These are phyloP conservation scores for Kryptolebias marmoratus DNA, from an alignment of 2,113 vertebrate genomes.

Conservation along the genomic window DNA sequence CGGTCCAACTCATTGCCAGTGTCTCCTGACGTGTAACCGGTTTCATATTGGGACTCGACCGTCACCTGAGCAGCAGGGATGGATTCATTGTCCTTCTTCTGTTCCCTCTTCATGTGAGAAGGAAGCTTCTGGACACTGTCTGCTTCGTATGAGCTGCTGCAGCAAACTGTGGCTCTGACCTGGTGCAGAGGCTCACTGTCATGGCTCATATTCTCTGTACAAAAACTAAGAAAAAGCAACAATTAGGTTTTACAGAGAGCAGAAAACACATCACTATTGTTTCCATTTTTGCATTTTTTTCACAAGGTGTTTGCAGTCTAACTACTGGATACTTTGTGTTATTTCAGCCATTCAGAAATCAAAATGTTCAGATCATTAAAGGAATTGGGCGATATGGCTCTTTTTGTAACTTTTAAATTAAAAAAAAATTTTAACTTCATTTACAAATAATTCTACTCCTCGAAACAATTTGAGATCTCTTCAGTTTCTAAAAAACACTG, in stretches of 20 bases:
- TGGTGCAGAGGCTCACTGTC: slow-evolving; percentile 42
- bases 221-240: slow-evolving; percentile 22
- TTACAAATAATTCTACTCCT: no score
- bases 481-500: no score
- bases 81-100: slow-evolving; percentile 9
- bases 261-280: slow-evolving; percentile 1
- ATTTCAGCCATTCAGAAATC: no score
- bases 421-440: no score
- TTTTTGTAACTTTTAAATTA: no score
- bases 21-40: slow-evolving; percentile 85
- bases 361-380: no score
- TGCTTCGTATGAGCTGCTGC: slow-evolving; percentile 72
- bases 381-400: no score
- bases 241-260: not conserved
- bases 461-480: no score
- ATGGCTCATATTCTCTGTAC: slow-evolving; percentile 14
- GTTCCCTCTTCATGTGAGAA: slow-evolving; percentile 31
- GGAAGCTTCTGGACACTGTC: slow-evolving; percentile 51
- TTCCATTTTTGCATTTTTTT: no score
- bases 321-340: no score
- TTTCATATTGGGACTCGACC: slow-evolving; percentile 81
- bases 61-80: slow-evolving; percentile 51
- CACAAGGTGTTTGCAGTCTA: no score
- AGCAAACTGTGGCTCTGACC: slow-evolving; percentile 22
- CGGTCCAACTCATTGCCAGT: slow-evolving; percentile 78